Percentiles rank a stretch among this genome's conserved stretches.
Evolutionary conservation across 2,113 vertebrate genomes (phyloP).

Genomic region (Lamprotornis superbus): DNA sequence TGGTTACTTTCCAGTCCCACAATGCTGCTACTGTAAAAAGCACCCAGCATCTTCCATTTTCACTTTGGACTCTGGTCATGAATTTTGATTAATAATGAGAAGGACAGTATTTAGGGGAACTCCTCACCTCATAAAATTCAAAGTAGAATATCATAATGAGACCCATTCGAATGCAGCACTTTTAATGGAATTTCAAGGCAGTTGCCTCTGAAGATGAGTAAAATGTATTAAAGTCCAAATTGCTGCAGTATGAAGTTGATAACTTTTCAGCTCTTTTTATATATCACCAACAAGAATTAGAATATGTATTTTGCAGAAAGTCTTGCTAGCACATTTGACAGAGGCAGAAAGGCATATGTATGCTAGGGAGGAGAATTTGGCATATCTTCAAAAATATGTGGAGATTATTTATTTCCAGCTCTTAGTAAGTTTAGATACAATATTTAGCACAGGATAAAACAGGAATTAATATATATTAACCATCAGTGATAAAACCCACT

Average conservation of each 20-base stretch:
- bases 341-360: not conserved
- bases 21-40: not conserved
- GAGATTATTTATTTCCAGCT: not conserved
- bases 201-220: conserved; percentile 19
- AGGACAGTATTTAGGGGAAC: not conserved
- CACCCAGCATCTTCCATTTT: not conserved
- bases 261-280: not conserved
- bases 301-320: not conserved
- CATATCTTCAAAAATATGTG: not conserved
- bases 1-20: not conserved
- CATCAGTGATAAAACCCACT: not conserved
- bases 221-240: conserved; percentile 20
- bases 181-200: conserved; percentile 13
- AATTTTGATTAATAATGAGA: not conserved
- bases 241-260: not conserved
- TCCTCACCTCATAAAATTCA: not conserved
- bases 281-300: not conserved
- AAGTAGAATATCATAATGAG: not conserved
- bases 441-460: not conserved
- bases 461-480: not conserved
- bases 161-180: not conserved
- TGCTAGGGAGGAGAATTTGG: not conserved
- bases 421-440: not conserved
- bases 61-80: not conserved
- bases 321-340: not conserved